phyloP scores from a whole-genome alignment of 2,888 invertebrate species.

The Caenorhabditis sulstoni region DNA sequence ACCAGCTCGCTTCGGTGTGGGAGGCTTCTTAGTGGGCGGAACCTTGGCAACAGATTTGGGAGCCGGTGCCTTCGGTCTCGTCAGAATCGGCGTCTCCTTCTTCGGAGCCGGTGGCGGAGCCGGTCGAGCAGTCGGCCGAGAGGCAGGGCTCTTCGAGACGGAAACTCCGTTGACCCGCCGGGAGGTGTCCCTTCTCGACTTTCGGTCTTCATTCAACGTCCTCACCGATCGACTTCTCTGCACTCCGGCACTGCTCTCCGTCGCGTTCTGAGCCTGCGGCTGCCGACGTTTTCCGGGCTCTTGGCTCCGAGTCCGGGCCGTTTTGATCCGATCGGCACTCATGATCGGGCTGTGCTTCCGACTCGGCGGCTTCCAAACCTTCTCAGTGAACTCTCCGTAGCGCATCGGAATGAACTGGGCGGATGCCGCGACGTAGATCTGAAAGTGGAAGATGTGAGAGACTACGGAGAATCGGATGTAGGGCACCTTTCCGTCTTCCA shows the following conservation, averaged over 20 bases:
- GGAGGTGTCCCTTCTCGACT: constrained; percentile 28
- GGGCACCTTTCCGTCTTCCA: constrained; percentile 56
- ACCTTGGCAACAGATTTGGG: constrained; percentile 7
- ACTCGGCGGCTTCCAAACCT: constrained; percentile 62
- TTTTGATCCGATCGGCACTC: constrained; percentile 52
- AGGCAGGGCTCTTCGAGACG: not conserved
- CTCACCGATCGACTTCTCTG: constrained; percentile 44
- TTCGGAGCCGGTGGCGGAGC: constrained; percentile 11
- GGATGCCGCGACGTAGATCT: constrained; percentile 61
- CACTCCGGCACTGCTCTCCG: constrained; percentile 14
- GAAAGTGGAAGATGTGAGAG: not conserved
- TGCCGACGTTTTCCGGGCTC: constrained; percentile 45
- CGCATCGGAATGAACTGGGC: constrained; percentile 58
- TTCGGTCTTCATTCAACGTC: constrained; percentile 36
- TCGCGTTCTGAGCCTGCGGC: constrained; percentile 5
- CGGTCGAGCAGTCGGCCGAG: not conserved
- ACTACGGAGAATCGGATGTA: not conserved
- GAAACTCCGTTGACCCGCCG: not conserved
- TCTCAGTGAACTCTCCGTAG: constrained; percentile 47
- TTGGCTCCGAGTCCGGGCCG: constrained; percentile 56
- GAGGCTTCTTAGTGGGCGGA: constrained; percentile 32
- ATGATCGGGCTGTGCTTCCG: constrained; percentile 60
- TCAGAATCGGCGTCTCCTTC: constrained; percentile 7
- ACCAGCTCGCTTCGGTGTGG: constrained; percentile 29
- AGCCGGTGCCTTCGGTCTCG: constrained; percentile 23